These are phyloP conservation scores for Meloidogyne hapla DNA, from an alignment of 1,140 invertebrate genomes.

Conservation along the genomic window DNA sequence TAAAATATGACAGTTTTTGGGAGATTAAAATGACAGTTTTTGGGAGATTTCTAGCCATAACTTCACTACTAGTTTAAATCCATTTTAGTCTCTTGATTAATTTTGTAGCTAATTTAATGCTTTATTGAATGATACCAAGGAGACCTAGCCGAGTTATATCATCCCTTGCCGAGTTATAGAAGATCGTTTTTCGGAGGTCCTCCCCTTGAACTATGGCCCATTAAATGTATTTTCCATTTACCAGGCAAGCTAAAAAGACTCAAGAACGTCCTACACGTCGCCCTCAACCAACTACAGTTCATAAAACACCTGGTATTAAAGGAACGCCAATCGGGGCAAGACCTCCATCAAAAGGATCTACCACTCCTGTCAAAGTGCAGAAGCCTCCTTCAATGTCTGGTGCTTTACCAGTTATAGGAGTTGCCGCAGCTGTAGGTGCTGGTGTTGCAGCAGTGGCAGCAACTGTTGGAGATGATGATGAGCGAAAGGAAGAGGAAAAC, in stretches of 20 bases:
- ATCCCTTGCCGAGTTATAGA: no score
- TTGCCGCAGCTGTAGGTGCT: constrained; percentile 24
- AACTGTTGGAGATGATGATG: background rate
- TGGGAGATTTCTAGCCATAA: no score
- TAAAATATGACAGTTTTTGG: no score
- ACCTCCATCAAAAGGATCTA: constrained; percentile 10
- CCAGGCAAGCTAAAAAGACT: constrained; percentile 6
- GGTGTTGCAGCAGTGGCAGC: constrained; percentile 15
- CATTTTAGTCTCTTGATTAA: no score
- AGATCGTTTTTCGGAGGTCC: no score
- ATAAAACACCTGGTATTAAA: background rate
- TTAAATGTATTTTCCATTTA: background rate
- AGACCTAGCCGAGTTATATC: no score
- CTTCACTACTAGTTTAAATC: no score
- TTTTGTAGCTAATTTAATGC: no score
- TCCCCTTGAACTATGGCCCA: background rate
- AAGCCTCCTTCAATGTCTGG: background rate
- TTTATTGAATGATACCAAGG: no score
- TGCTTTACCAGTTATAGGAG: constrained; percentile 30
- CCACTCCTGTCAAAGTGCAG: constrained; percentile 11
- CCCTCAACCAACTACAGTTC: background rate
- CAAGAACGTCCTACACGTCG: background rate
- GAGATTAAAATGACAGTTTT: no score
- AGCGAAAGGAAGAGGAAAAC: constrained; percentile 20
- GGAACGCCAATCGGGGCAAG: background rate